Base-by-base conservation (phyloP, 2,113 vertebrate genomes). In the Dendropsophus ebraccatus region DNA sequence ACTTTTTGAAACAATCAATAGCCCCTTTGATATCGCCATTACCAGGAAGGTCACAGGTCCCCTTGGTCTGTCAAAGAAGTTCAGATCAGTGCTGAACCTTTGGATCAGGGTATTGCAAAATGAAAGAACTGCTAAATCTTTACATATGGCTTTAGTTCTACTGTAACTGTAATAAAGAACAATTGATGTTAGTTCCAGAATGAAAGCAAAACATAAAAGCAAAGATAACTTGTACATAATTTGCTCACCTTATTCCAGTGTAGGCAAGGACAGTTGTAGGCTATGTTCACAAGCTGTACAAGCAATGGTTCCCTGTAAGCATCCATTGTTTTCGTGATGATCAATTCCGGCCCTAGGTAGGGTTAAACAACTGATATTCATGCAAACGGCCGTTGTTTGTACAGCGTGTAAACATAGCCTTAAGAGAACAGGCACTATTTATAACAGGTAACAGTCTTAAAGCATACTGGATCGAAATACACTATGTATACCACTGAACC, bases 101-200 rank as follows among this genome's bases (percentile, higher is more conserved):
- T 70, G 67, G 32, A 41, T 70, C 19, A 23, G 32, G 67, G 67
- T 41, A 23, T 37, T 70, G 35, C 35, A 70, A 70, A 10, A 23
- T 70, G 32, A 70, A 41, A 70, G 67, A 41, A 37, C 67, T 37
- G 37, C 5, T 70, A 2, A 21, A 41, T 70, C 32, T 70, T 41
- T 41, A 70, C 35, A 37, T 70, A 70, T 41, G 32, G 67, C 19
- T 70, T 67, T 67, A 67, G 62, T 17, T 67, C 28, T 67, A 19
- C 28, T 23, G 8, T 17, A 13, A 67, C 25, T 28, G 30, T 5
- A 32, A 70, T 70, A 10, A 70, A 41, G 32, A 70, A 41, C 67
- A 70, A 70, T 70, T 70, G 17, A 70, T 70, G 32, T 69, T 69
- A 37, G 2, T 23, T 70, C 35, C 67, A 41, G 67, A 70, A 41